Base-by-base conservation (phyloP, 2,113 vertebrate species). In the Rhabdomys dilectus region DNA sequence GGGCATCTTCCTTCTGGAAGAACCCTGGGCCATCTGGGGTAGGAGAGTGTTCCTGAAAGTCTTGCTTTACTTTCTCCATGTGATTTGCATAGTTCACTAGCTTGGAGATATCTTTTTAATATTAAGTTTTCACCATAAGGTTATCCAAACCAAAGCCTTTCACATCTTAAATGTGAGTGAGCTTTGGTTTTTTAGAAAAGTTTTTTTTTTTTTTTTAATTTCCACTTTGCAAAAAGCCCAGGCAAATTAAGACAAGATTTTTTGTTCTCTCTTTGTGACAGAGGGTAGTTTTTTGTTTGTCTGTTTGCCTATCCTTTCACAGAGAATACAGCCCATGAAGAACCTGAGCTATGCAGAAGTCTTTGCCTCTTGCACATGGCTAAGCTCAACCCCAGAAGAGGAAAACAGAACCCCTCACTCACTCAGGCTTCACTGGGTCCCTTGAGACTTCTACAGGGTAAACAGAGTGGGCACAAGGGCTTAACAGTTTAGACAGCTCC, bases 161-260 rank as follows among this genome's bases (percentile, higher is more conserved):
- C 48, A 81, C 62, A 88, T 91, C n/a, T 75, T 70, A 92, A 95
- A 82, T 53, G 68, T 82, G n/a, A 96, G 72, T 22, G 80, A 88
- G 19, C 19, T 95, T 93, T 68, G 42, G 36, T 84, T 89, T 93
- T 64, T 94, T n/a, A 91, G 64, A 19, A 53, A 45, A 45, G 56
- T 56, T 58, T 58, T 58, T 91, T 53, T 78, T 78, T 91, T 24
- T 88, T 48, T 48, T 73, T 29, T 76, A 34, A 91, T 82, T 94
- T 95, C 60, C 11, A 89, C 48, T 96, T 87, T 95, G 58, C 19
- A 94, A 31, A 53, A 26, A 96, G 45, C 51, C 36, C 75, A 96
- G 48, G 72, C 19, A 96, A 96, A 93, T 58, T 51, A 93, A 97
- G 70, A 91, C 22, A 88, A 94, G 16, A 94, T 90, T 95, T 95